Evolutionary conservation across 2,888 invertebrate genomes (phyloP).

Genomic region (Eretmocerus hayati): DNA sequence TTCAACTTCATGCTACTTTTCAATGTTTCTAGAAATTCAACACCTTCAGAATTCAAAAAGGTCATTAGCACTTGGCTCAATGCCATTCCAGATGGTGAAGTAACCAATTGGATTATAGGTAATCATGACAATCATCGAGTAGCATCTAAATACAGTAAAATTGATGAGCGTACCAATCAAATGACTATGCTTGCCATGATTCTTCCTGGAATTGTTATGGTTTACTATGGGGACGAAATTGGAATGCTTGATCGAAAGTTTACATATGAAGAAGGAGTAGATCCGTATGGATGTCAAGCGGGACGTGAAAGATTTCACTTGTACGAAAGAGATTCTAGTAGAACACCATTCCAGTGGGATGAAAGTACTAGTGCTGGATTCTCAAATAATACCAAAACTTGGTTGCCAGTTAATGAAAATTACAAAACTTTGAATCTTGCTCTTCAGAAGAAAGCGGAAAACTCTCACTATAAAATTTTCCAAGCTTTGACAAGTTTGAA

Average conservation of each 20-base stretch:
- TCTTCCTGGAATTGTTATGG: no score
- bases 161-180: conserved; percentile 49
- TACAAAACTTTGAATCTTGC: no score
- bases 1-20: no score
- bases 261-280: conserved; percentile 57
- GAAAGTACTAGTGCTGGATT: conserved; percentile 45
- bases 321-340: conserved; percentile 58
- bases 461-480: no score
- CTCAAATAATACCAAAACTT: no score
- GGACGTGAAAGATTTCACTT: conserved; percentile 55
- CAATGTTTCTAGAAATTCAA: no score
- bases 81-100: conserved; percentile 51
- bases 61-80: conserved; percentile 54
- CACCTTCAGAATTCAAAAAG: conserved; percentile 50
- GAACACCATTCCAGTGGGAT: conserved; percentile 64
- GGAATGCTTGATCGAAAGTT: conserved; percentile 68
- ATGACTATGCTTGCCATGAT: conserved; percentile 57
- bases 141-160: conserved; percentile 46
- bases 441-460: no score
- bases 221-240: conserved; percentile 78
- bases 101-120: conserved; percentile 63
- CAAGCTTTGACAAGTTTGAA: no score
- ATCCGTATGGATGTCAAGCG: conserved; percentile 62
- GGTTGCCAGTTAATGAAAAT: no score
- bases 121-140: no score